phyloP scores from a whole-genome alignment of 2,113 vertebrate genomes.

The Hirundichthys speculiger region DNA sequence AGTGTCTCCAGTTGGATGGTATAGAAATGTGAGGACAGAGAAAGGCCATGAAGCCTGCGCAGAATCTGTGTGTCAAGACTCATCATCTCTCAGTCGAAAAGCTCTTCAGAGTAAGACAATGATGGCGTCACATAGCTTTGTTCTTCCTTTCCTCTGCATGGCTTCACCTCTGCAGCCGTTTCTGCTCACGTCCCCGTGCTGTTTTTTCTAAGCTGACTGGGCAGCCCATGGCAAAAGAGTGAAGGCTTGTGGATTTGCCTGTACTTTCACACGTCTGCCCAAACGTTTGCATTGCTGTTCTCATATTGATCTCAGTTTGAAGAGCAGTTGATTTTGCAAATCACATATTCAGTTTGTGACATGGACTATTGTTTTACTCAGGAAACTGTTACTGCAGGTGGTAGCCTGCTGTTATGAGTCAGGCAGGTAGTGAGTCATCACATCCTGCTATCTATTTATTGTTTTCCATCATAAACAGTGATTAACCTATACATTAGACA shows the following conservation, averaged over 20 bases:
- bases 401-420: conserved; percentile 9
- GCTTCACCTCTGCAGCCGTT: conserved; percentile 32
- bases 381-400: conserved; percentile 1
- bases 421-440: background rate
- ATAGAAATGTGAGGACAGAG: conserved; percentile 29
- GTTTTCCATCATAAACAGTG: background rate
- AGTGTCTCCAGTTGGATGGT: conserved; percentile 19
- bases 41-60: conserved; percentile 18
- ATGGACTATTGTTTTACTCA: background rate
- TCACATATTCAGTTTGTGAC: background rate
- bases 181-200: conserved; percentile 28
- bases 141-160: conserved; percentile 39
- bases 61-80: conserved; percentile 43
- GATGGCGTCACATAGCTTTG: conserved; percentile 6
- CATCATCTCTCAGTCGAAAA: conserved; percentile 31
- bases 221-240: background rate
- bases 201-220: no score
- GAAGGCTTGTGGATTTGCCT: background rate
- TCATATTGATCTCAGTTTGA: conserved; percentile 6
- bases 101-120: conserved; percentile 18
- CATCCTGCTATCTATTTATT: background rate
- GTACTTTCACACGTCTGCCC: background rate
- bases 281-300: background rate
- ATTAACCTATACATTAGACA: background rate
- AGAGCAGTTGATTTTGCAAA: background rate